phyloP scores from a whole-genome alignment of 1,140 invertebrate species.

The Drosophila oshimai region DNA sequence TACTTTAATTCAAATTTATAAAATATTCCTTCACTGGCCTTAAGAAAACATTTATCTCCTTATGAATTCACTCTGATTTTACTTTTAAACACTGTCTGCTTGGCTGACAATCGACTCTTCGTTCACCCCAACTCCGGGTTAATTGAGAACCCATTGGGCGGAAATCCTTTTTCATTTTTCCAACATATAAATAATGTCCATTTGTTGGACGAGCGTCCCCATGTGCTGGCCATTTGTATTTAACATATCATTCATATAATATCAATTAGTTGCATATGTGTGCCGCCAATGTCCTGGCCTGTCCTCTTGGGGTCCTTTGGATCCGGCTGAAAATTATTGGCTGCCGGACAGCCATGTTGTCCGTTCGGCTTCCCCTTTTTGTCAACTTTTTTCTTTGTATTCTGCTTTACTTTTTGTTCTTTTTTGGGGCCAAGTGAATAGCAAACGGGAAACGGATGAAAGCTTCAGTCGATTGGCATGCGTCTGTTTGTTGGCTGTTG shows the following conservation, averaged over 20 bases:
- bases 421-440: slow-evolving; percentile 39
- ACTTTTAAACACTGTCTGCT: not conserved
- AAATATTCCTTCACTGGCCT: too few species aligned
- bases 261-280: slow-evolving; percentile 78
- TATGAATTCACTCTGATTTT: too few species aligned
- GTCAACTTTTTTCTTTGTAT: not conserved
- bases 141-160: slow-evolving; percentile 48
- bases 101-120: not conserved
- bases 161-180: slow-evolving; percentile 24
- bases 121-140: not conserved
- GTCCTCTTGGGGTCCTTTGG: slow-evolving; percentile 7
- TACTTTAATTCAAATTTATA: too few species aligned
- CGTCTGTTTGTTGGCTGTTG: slow-evolving; percentile 55
- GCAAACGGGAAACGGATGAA: slow-evolving; percentile 39
- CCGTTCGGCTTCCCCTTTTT: slow-evolving; percentile 7
- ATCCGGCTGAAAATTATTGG: slow-evolving; percentile 62
- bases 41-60: too few species aligned
- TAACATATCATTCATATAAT: slow-evolving; percentile 79
- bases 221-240: slow-evolving; percentile 61
- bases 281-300: slow-evolving; percentile 10
- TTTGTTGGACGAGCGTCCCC: slow-evolving; percentile 20
- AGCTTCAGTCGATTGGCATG: slow-evolving; percentile 61
- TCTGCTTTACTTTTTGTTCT: not conserved
- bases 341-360: slow-evolving; percentile 21
- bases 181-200: slow-evolving; percentile 49